Conservation (phyloP, 2,888 invertebrate species). For the Rhaphigaster nebulosa region DNA sequence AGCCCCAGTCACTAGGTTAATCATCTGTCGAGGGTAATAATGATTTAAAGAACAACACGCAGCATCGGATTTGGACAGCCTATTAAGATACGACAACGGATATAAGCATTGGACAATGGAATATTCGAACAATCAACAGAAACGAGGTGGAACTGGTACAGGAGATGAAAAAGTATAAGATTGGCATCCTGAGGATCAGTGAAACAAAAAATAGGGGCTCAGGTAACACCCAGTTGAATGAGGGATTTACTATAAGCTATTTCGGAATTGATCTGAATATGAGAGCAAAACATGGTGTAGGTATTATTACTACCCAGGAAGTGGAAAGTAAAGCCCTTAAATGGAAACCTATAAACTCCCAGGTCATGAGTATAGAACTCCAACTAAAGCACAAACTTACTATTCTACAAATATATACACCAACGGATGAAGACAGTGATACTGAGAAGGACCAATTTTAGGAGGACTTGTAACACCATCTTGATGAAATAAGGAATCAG, state of each 20-base stretch:
- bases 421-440: neutral
- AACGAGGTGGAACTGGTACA: no score
- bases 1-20: no score
- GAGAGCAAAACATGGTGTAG: neutral
- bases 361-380: no score
- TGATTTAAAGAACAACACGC: no score
- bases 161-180: neutral
- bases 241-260: neutral
- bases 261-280: neutral
- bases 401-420: neutral
- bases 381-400: no score
- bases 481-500: neutral
- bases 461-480: neutral
- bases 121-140: no score
- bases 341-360: neutral
- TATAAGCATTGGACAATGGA: no score
- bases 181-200: neutral
- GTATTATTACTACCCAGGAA: neutral
- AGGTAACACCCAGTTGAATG: neutral
- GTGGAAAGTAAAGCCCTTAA: neutral
- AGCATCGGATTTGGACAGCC: no score
- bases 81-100: no score
- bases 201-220: neutral
- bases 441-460: neutral
- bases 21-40: no score